phyloP scores from a whole-genome alignment of 2,888 invertebrate species.

The Autographa gamma region DNA sequence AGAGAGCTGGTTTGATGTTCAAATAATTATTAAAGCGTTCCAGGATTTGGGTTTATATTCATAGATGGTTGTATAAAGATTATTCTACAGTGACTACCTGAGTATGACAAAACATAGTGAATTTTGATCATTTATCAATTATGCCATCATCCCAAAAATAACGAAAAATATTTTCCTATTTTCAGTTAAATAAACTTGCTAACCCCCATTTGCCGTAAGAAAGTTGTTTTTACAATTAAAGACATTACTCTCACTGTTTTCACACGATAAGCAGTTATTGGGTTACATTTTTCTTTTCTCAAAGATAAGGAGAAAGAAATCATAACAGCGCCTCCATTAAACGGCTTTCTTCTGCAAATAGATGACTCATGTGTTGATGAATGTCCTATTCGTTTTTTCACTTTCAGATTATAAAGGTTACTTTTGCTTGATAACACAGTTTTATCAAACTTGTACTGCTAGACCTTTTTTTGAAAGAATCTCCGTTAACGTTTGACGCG shows the following conservation, averaged over 20 bases:
- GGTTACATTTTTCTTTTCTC: background rate
- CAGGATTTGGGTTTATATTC: no score
- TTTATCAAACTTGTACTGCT: background rate
- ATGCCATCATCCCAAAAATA: no score
- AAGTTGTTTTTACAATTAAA: background rate
- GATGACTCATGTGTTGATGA: background rate
- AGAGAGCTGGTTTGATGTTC: no score
- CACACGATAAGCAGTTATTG: slow-evolving; percentile 13
- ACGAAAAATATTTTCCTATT: background rate
- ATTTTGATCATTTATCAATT: background rate
- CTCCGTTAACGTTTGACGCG: background rate
- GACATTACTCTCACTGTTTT: slow-evolving; percentile 8
- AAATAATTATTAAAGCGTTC: no score
- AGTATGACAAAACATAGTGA: background rate
- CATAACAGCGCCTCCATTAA: background rate
- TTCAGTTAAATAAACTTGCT: background rate
- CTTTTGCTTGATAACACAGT: background rate
- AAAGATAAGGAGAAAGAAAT: background rate
- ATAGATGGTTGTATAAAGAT: background rate
- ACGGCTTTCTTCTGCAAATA: background rate
- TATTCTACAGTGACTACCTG: background rate
- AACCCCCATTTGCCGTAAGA: background rate
- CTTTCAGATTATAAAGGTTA: background rate
- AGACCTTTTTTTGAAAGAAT: slow-evolving; percentile 1
- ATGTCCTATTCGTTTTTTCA: background rate